Percentiles rank a stretch among this genome's conserved stretches.
Conservation (phyloP, 2,113 vertebrate species). For the Columbina picui region DNA sequence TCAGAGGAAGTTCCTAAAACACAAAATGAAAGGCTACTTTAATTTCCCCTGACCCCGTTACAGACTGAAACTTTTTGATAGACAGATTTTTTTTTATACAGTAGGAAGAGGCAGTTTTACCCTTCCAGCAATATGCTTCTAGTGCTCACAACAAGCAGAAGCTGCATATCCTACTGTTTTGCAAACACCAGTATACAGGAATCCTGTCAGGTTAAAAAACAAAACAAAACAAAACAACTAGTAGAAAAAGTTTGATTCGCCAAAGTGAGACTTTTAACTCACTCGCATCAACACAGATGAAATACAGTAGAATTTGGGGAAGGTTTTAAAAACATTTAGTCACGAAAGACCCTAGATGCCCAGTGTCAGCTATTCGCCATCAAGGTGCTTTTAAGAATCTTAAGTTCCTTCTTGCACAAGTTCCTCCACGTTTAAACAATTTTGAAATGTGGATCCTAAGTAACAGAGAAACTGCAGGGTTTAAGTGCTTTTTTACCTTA, state of each 20-base stretch:
- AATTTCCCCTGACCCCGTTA: conserved; percentile 71
- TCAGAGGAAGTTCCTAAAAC: conserved; percentile 63
- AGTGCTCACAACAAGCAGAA: background rate
- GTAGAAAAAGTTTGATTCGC: background rate
- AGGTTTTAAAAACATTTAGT: background rate
- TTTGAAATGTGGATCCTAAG: background rate
- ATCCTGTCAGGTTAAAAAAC: background rate
- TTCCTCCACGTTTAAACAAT: background rate
- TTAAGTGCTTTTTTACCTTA: background rate
- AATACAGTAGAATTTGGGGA: background rate
- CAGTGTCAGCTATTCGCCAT: background rate
- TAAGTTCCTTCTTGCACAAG: background rate
- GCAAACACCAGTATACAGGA: background rate
- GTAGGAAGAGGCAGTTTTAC: conserved; percentile 40
- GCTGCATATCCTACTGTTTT: background rate
- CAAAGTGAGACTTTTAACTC: background rate
- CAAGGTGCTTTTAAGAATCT: background rate
- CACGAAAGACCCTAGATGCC: background rate
- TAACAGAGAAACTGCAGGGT: background rate
- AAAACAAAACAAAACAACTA: background rate
- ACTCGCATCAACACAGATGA: background rate
- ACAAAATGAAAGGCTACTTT: conserved; percentile 62
- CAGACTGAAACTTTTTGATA: conserved; percentile 53
- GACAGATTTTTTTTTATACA: conserved; percentile 35
- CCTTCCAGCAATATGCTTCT: background rate